A percentile compares a stretch with the other conserved stretches of the same genome.
These are phyloP conservation scores for Cancer borealis DNA, from an alignment of 2,888 invertebrate genomes.

Conservation along the genomic window DNA sequence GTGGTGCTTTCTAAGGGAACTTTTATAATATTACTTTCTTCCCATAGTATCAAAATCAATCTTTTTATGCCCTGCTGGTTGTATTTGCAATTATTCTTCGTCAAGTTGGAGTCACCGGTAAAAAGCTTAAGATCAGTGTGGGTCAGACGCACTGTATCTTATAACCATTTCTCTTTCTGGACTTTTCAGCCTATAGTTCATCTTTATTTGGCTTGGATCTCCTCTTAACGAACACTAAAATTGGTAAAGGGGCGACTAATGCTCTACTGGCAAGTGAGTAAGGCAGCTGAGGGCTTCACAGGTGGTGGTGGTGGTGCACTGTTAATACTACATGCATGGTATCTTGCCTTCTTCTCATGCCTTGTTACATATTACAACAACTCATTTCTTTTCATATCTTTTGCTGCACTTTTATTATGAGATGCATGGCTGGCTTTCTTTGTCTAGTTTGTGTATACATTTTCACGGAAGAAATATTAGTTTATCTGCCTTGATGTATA, in stretches of 20 bases:
- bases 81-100: neutral
- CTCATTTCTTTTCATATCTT: neutral
- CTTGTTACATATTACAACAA: neutral
- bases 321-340: neutral
- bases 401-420: neutral
- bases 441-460: neutral
- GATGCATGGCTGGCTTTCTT: neutral
- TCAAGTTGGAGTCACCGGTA: neutral
- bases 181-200: conserved; percentile 73
- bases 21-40: neutral
- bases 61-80: conserved; percentile 1
- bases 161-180: conserved; percentile 56
- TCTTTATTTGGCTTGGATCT: conserved; percentile 74
- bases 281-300: neutral
- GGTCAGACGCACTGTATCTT: neutral
- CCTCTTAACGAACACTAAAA: conserved; percentile 70
- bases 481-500: neutral
- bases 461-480: neutral
- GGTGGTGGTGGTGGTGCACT: conserved; percentile 3
- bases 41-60: neutral
- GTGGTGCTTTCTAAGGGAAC: neutral
- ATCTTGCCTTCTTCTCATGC: neutral
- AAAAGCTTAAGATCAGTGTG: neutral
- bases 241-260: conserved; percentile 73
- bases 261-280: conserved; percentile 74